phyloP scores from a whole-genome alignment of 2,113 vertebrate species.

The Oxyura jamaicensis region DNA sequence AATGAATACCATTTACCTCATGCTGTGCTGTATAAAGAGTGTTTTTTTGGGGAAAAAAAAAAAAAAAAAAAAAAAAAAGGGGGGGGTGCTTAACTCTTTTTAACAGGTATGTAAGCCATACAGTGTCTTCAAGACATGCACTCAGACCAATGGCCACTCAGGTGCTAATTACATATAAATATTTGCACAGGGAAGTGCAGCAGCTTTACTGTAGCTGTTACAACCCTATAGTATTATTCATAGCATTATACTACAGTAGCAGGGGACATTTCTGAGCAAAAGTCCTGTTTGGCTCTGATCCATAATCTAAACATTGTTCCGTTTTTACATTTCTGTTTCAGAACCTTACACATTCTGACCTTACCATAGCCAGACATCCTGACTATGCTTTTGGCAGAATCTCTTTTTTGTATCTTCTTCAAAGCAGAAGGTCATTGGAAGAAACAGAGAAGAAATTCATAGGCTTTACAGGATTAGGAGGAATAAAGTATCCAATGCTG shows the following conservation, averaged over 20 bases:
- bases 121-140: background rate
- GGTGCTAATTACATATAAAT: background rate
- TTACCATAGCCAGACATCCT: background rate
- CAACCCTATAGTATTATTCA: background rate
- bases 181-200: background rate
- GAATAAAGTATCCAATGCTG: background rate
- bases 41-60: no score
- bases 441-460: background rate
- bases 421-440: slow-evolving; percentile 20
- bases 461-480: background rate
- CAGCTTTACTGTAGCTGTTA: background rate
- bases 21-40: background rate
- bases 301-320: background rate
- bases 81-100: background rate
- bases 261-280: background rate
- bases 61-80: no score
- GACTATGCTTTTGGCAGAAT: background rate
- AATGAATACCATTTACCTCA: background rate
- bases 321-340: background rate
- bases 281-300: background rate
- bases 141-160: background rate
- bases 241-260: background rate
- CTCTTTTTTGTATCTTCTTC: background rate
- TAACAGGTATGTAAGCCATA: background rate
- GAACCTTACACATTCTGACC: background rate